A percentile compares a stretch with the other conserved stretches of the same genome.
Conservation (phyloP, 2,797 vertebrate genomes). For the Leptatherina wallacei region DNA sequence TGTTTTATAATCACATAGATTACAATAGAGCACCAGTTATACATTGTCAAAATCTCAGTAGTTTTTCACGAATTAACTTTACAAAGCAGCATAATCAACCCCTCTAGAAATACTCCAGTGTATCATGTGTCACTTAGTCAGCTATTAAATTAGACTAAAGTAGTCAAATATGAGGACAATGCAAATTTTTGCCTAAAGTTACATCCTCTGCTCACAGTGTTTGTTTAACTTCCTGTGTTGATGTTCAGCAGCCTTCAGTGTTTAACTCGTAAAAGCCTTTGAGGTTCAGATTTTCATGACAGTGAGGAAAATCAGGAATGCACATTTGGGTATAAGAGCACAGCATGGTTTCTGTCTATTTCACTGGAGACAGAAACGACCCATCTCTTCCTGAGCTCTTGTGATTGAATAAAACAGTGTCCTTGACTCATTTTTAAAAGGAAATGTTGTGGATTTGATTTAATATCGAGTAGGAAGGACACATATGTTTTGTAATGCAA, state of each 20-base stretch:
- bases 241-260: constrained; percentile 30
- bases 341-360: constrained; percentile 4
- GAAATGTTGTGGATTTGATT: neutral
- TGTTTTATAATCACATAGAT: too few species aligned
- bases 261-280: constrained; percentile 33
- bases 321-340: constrained; percentile 27
- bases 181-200: neutral
- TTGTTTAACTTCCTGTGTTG: constrained; percentile 15
- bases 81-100: neutral
- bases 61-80: neutral
- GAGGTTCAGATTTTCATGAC: constrained; percentile 34
- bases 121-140: neutral
- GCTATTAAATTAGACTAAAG: neutral
- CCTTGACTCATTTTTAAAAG: neutral
- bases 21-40: too few species aligned
- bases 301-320: constrained; percentile 68
- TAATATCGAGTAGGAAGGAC: neutral
- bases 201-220: neutral
- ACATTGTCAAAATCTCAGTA: too few species aligned
- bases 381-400: neutral
- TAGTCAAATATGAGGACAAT: neutral
- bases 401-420: neutral
- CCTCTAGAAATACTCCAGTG: neutral
- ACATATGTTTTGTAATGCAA: neutral
- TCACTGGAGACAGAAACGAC: neutral